These are phyloP conservation scores for Stenolophus ochropezus DNA, from an alignment of 2,888 invertebrate genomes.

Conservation along the genomic window DNA sequence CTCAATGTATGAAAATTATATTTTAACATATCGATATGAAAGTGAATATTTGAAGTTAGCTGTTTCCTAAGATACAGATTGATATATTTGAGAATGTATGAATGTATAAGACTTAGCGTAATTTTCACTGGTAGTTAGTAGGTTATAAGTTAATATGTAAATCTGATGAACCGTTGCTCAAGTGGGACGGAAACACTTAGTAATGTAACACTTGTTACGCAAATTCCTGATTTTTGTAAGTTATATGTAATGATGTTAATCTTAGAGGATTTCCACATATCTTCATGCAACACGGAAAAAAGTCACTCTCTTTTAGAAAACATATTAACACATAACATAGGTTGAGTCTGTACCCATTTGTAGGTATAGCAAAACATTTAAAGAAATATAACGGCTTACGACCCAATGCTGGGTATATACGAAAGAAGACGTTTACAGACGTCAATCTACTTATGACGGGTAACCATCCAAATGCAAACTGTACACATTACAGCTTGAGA, in stretches of 20 bases:
- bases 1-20: no score
- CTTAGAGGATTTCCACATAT: constrained; percentile 17
- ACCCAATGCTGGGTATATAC: no score
- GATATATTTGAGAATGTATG: no score
- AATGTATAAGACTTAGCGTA: background rate
- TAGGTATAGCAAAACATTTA: no score
- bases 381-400: no score
- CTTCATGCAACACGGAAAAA: background rate
- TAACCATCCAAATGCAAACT: no score
- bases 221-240: constrained; percentile 37
- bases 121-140: constrained; percentile 9
- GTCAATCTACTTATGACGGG: no score
- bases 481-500: no score
- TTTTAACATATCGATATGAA: no score
- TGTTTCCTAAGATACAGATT: no score
- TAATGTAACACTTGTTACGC: constrained; percentile 31
- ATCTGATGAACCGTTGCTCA: constrained; percentile 46
- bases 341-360: background rate
- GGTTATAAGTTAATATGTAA: constrained; percentile 53
- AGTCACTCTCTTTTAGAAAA: background rate
- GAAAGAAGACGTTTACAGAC: no score
- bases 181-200: constrained; percentile 48
- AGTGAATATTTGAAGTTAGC: no score
- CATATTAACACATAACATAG: background rate
- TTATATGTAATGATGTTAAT: constrained; percentile 1